These are phyloP conservation scores for Microcebus murinus DNA, from an alignment of 2,113 vertebrate genomes.

Conservation along the genomic window DNA sequence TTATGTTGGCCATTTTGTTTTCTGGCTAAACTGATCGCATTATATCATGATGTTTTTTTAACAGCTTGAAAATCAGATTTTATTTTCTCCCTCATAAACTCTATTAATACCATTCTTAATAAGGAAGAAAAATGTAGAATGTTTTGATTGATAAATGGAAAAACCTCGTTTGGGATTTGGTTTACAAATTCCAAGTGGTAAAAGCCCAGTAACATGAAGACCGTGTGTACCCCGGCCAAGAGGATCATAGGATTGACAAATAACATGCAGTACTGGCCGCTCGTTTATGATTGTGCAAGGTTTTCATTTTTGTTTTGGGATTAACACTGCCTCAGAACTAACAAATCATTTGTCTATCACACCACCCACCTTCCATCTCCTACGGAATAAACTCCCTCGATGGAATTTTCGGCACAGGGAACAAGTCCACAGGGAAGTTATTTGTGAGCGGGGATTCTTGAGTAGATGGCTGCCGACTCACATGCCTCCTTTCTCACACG, in stretches of 20 bases:
- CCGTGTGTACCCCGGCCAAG: background rate
- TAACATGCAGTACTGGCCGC: background rate
- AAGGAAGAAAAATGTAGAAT: conserved; percentile 78
- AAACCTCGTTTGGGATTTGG: conserved; percentile 57
- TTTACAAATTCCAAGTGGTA: conserved; percentile 64
- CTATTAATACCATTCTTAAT: conserved; percentile 75
- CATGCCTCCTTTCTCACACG: conserved; percentile 37
- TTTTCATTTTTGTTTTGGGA: background rate
- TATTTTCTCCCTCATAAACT: conserved; percentile 62
- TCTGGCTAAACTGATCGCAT: conserved; percentile 44
- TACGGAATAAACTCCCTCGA: background rate
- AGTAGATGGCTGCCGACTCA: conserved; percentile 48
- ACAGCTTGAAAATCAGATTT: conserved; percentile 74
- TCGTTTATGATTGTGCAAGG: background rate
- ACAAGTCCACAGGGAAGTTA: conserved; percentile 43
- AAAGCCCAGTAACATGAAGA: conserved; percentile 36
- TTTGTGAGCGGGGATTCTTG: conserved; percentile 56
- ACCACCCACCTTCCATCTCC: conserved; percentile 40
- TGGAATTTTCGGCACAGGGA: conserved; percentile 5
- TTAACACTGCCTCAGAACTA: background rate
- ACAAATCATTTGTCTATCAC: conserved; percentile 28
- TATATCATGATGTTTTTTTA: conserved; percentile 44
- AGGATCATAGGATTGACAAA: background rate
- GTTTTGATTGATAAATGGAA: conserved; percentile 53
- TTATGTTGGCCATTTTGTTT: conserved; percentile 53